Percentiles rank a stretch among this genome's conserved stretches.
Evolutionary conservation across 2,888 invertebrate species (phyloP).

Genomic region (Ischnus inquisitorius): DNA sequence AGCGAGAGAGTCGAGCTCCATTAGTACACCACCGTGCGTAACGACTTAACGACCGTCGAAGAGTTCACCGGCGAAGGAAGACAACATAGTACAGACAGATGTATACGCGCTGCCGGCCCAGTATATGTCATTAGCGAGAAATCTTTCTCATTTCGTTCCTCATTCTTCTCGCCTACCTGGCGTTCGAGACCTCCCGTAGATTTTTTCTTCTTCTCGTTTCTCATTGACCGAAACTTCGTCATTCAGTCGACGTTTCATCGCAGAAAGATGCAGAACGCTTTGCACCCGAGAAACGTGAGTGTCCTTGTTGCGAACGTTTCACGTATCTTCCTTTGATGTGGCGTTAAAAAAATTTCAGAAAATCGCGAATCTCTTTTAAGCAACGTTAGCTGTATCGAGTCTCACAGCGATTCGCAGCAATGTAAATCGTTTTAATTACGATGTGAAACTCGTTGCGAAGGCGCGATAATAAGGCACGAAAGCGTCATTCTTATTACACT

Average conservation of each 20-base stretch:
- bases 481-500: too few relatives aligned
- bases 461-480: slow-evolving; percentile 15
- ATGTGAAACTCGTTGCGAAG: slow-evolving; percentile 31
- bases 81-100: slow-evolving; percentile 32
- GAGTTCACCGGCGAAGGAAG: slow-evolving; percentile 49
- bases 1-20: slow-evolving; percentile 49
- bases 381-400: too few relatives aligned
- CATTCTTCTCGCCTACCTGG: slow-evolving; percentile 44
- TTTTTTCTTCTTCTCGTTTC: not conserved
- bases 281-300: not conserved
- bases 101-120: slow-evolving; percentile 24
- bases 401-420: too few relatives aligned
- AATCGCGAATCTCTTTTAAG: too few relatives aligned
- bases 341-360: too few relatives aligned
- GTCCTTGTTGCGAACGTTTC: too few relatives aligned
- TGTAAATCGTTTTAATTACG: not conserved
- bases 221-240: not conserved
- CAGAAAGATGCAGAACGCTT: slow-evolving; percentile 4
- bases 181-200: slow-evolving; percentile 4
- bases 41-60: slow-evolving; percentile 65
- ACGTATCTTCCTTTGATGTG: too few relatives aligned
- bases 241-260: slow-evolving; percentile 1
- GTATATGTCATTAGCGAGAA: slow-evolving; percentile 61
- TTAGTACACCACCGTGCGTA: slow-evolving; percentile 62
- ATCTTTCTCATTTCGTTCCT: slow-evolving; percentile 55